phyloP scores from a whole-genome alignment of 2,888 invertebrate genomes.

The Marronus borbonicus region DNA sequence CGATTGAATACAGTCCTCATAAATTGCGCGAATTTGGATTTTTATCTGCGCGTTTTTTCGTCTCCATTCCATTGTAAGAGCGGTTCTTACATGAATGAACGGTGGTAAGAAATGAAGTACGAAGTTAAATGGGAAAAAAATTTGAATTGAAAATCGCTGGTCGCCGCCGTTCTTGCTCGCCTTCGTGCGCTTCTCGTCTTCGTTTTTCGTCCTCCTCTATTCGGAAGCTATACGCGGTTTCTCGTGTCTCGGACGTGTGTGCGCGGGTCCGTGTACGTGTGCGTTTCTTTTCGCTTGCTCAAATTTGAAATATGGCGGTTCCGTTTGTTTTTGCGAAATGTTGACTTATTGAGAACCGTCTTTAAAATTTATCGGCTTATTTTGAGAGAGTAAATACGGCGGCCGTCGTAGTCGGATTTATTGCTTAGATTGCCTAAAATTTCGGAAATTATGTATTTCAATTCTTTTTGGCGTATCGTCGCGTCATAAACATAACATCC shows the following conservation, averaged over 20 bases:
- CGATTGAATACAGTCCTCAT: conserved; percentile 41
- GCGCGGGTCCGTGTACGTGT: conserved; percentile 36
- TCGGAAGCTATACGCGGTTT: conserved; percentile 22
- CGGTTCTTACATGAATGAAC: conserved; percentile 34
- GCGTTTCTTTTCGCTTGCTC: conserved; percentile 49
- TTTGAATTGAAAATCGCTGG: conserved; percentile 43
- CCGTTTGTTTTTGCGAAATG: conserved; percentile 58
- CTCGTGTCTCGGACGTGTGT: conserved; percentile 7
- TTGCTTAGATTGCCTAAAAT: conserved; percentile 50
- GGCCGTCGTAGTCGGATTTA: conserved; percentile 46
- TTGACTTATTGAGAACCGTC: conserved; percentile 59
- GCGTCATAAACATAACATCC: background rate
- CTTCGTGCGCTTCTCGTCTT: conserved; percentile 8
- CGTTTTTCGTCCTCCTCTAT: conserved; percentile 21
- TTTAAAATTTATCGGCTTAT: conserved; percentile 56
- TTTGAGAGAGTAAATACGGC: conserved; percentile 52
- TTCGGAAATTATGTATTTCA: conserved; percentile 49
- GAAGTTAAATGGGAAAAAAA: conserved; percentile 45
- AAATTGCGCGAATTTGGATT: conserved; percentile 43
- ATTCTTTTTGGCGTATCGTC: conserved; percentile 2
- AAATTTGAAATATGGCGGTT: conserved; percentile 58
- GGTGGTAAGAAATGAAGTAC: conserved; percentile 43
- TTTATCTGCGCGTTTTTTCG: conserved; percentile 28
- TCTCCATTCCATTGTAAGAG: conserved; percentile 7
- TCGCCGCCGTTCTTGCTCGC: conserved; percentile 32